phyloP scores from a whole-genome alignment of 2,113 vertebrate genomes.

The Thinocorus orbignyianus region DNA sequence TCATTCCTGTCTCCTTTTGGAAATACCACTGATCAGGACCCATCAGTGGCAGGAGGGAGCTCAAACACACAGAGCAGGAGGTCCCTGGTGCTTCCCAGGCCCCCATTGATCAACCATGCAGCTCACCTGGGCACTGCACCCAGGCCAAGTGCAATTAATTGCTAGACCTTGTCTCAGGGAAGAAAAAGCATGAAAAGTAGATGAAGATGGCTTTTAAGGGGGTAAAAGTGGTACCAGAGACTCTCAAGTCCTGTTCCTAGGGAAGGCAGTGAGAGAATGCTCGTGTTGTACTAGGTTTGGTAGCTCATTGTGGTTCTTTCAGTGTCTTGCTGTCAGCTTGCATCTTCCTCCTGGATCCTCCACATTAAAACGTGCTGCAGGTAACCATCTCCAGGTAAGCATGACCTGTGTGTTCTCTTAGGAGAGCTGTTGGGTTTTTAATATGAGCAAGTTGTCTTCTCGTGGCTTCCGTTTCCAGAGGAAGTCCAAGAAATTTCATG shows the following conservation, averaged over 20 bases:
- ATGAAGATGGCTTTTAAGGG: neutral
- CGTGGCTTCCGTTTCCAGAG: neutral
- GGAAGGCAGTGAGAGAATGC: neutral
- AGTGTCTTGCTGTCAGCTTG: neutral
- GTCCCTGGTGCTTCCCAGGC: neutral
- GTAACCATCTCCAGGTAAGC: neutral
- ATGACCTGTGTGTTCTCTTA: neutral
- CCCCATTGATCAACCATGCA: neutral
- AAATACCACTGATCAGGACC: neutral
- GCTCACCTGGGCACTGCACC: neutral
- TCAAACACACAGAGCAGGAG: accelerated
- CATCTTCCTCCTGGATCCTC: neutral
- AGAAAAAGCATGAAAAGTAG: neutral
- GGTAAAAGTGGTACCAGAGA: neutral
- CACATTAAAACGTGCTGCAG: neutral
- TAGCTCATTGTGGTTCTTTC: neutral
- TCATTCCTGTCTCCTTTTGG: neutral
- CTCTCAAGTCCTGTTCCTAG: neutral
- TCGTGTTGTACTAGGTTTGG: neutral
- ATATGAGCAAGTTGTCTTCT: neutral
- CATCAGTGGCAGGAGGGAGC: neutral
- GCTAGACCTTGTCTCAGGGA: neutral
- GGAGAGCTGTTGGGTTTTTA: neutral
- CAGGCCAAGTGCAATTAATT: neutral
- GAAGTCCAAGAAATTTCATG: neutral